phyloP scores from a whole-genome alignment of 1,140 invertebrate genomes.

The Neoseiulus cucumeris region DNA sequence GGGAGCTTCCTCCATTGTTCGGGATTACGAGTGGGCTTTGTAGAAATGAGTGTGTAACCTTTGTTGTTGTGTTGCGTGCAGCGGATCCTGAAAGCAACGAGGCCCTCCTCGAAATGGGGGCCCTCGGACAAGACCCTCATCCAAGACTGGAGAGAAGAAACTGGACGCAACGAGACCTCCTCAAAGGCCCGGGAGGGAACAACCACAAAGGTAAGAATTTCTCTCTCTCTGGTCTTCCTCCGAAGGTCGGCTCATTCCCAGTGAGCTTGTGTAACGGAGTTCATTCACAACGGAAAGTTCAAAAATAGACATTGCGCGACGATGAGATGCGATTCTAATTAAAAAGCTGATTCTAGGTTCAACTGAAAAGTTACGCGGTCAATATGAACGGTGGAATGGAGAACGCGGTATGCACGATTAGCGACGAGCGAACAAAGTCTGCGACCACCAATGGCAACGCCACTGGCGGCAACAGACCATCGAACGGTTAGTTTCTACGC shows the following conservation, averaged over 20 bases:
- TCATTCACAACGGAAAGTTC: too few relatives aligned
- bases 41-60: background rate
- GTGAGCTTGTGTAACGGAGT: too few relatives aligned
- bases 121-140: slow-evolving; percentile 6
- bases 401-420: slow-evolving; percentile 3
- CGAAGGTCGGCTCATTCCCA: too few relatives aligned
- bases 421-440: background rate
- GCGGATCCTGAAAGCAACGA: background rate
- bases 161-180: background rate
- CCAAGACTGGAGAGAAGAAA: background rate
- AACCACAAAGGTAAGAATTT: too few relatives aligned
- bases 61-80: background rate
- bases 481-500: too few relatives aligned
- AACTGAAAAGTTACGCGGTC: slow-evolving; percentile 4
- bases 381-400: background rate
- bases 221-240: too few relatives aligned
- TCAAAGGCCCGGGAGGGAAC: background rate
- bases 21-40: too few relatives aligned
- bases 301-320: too few relatives aligned
- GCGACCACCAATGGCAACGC: background rate
- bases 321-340: too few relatives aligned
- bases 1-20: too few relatives aligned
- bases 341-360: background rate
- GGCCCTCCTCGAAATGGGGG: background rate
- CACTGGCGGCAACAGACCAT: too few relatives aligned